Base-by-base conservation (phyloP, 2,797 vertebrate species). In the Graptemys geographica region DNA sequence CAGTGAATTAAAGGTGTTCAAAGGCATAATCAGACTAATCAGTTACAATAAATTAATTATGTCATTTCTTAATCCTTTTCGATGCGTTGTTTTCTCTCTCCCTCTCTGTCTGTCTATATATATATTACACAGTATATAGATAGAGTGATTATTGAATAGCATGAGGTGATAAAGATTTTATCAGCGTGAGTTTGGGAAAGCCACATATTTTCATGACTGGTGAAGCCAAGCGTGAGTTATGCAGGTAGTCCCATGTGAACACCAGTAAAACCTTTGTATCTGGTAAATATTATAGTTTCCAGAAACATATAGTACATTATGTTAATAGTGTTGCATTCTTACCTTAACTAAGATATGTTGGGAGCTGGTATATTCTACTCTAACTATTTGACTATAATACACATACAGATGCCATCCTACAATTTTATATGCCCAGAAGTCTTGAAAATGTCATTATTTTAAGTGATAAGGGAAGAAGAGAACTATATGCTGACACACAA, bases 1-100 rank as follows among this genome's bases (percentile, higher is more conserved):
- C 85, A 96, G 93, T 94, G 91, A 96, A 94, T 96, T 94, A 94
- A 96, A 97, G 93, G 94, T 94, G 94, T 94, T 96, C 85, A 51
- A 83, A 91, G 84, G 79, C 74, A 88, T 80, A 91, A 96, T 88
- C 91, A 95, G 89, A 91, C 81, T 93, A 41, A 96, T 93, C 96
- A 95, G 1, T 6, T 72, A 56, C 62, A 89, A 85, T 83, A 79
- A 93, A 95, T 88, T 57, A 85, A 88, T 92, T 88, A 89, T 51
- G 53, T 33, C 53, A 91, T 55, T 27, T 91, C 87, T 88, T 94
- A 93, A 95, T 92, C 91, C 62, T 76, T 95, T 74, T 53, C 74
- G 55, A 25, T 19, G 41, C 51, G 84, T 94, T 79, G 49, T 84
- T 79, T 87, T 65, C 69, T 72, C 57, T 33, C n/a, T 33, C 65